phyloP scores from a whole-genome alignment of 2,797 vertebrate species.

The Tenualosa thibaudeaui region DNA sequence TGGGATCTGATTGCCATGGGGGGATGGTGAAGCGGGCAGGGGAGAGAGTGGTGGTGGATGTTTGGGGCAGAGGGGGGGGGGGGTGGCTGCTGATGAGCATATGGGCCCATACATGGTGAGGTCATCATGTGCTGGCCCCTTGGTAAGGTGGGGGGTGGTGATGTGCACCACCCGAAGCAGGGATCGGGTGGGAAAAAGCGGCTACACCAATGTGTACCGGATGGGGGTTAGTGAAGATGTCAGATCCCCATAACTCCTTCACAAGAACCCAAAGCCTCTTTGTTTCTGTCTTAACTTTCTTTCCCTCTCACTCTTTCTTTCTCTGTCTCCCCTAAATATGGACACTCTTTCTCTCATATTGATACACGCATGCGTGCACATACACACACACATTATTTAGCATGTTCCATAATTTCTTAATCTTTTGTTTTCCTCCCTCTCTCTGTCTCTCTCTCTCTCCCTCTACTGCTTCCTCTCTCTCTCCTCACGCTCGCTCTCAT shows the following conservation, averaged over 20 bases:
- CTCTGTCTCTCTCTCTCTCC: not conserved
- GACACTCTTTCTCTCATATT: not conserved
- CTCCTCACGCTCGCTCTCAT: conserved; percentile 18
- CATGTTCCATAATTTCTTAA: not conserved
- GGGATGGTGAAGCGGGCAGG: conserved; percentile 8
- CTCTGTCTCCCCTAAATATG: not conserved
- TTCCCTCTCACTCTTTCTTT: not conserved
- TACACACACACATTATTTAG: not conserved
- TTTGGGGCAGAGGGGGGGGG: conserved; percentile 31
- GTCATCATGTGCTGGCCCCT: conserved; percentile 51
- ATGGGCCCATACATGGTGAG: conserved; percentile 50
- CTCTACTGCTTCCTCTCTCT: not conserved
- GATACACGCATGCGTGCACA: not conserved
- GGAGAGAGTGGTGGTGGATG: conserved; percentile 15
- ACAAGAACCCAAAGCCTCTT: not conserved
- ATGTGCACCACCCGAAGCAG: conserved; percentile 36
- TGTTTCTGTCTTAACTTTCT: not conserved
- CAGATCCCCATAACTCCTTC: not conserved
- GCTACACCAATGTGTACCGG: conserved; percentile 19
- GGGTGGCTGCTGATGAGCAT: conserved; percentile 31
- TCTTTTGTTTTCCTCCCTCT: not conserved
- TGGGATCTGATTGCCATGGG: conserved; percentile 19
- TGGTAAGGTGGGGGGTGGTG: not conserved
- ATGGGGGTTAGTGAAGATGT: conserved; percentile 53
- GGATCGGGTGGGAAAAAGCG: conserved; percentile 63